A percentile compares a stretch with the other conserved stretches of the same genome.
These are phyloP conservation scores for Phyllostomus hastatus DNA, from an alignment of 2,113 vertebrate species.

Conservation along the genomic window DNA sequence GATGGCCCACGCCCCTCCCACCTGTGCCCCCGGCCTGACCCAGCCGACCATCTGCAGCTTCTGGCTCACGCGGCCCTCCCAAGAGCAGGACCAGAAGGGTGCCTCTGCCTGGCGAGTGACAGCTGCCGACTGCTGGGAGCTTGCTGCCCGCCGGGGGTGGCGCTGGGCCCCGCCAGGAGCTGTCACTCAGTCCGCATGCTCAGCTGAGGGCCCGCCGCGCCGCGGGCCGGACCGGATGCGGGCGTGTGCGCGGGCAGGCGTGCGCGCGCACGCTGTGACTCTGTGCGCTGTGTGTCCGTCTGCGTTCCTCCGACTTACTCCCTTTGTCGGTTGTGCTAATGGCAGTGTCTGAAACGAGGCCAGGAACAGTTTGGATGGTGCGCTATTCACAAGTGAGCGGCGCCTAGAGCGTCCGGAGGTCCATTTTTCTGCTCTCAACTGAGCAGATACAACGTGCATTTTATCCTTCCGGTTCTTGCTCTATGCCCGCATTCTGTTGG, in stretches of 20 bases:
- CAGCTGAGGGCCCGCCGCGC: accelerated
- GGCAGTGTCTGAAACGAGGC: neutral
- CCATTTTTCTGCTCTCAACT: constrained; percentile 56
- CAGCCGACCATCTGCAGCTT: neutral
- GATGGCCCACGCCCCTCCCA: neutral
- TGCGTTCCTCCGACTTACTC: neutral
- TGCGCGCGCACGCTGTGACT: neutral
- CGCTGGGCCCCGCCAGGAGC: accelerated
- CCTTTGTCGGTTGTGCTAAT: neutral
- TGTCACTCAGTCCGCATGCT: neutral
- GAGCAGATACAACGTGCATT: neutral
- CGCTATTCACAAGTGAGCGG: neutral
- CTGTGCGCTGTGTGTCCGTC: constrained; percentile 42
- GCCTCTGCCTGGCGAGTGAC: neutral
- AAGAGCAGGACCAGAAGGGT: neutral
- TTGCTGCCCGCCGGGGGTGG: accelerated
- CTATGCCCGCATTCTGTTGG: neutral
- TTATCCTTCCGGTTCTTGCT: constrained; percentile 11
- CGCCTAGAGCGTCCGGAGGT: constrained; percentile 21
- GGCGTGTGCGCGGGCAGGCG: neutral
- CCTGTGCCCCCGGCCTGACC: accelerated
- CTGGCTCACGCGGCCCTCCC: neutral
- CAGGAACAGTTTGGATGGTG: neutral
- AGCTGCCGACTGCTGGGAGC: neutral
- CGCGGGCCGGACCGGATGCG: neutral